Evolutionary conservation across 2,888 invertebrate genomes (phyloP).

Genomic region (Hetaerina titia): DNA sequence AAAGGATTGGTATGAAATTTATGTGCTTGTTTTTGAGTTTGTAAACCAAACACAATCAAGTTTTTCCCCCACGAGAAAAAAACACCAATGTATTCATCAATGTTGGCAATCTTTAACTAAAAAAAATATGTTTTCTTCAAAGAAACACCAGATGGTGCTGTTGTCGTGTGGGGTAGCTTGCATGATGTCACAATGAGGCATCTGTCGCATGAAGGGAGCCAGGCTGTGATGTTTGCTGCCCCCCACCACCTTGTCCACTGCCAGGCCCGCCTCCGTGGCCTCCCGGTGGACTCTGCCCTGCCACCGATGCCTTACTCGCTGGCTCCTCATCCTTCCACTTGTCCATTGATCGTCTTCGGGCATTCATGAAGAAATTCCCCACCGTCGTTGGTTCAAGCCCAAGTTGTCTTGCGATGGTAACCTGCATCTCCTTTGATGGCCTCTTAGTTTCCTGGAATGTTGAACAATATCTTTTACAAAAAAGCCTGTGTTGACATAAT

Average conservation of each 20-base stretch:
- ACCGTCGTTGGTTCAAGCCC: conserved; percentile 98
- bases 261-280: conserved; percentile 68
- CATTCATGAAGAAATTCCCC: conserved; percentile 99
- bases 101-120: conserved; percentile 62
- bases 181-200: conserved; percentile 72
- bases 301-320: conserved; percentile 76
- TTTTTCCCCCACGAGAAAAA: conserved; percentile 65
- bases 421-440: conserved; percentile 99
- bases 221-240: conserved; percentile 69
- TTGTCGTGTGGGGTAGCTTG: conserved; percentile 71
- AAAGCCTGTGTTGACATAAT: neutral
- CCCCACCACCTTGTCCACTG: conserved; percentile 69
- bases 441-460: conserved; percentile 95
- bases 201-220: conserved; percentile 69
- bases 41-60: conserved; percentile 62
- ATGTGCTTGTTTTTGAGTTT: conserved; percentile 62
- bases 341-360: conserved; percentile 97
- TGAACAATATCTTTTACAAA: neutral
- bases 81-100: conserved; percentile 62
- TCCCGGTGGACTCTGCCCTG: conserved; percentile 69
- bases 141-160: conserved; percentile 71
- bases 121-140: conserved; percentile 69
- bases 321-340: conserved; percentile 98
- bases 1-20: conserved; percentile 64
- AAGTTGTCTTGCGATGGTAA: conserved; percentile 97